Evolutionary conservation across 2,888 invertebrate genomes (phyloP), one percentile per base, ranked within the genome.

Genomic region (Eupelmus urozonus): DNA sequence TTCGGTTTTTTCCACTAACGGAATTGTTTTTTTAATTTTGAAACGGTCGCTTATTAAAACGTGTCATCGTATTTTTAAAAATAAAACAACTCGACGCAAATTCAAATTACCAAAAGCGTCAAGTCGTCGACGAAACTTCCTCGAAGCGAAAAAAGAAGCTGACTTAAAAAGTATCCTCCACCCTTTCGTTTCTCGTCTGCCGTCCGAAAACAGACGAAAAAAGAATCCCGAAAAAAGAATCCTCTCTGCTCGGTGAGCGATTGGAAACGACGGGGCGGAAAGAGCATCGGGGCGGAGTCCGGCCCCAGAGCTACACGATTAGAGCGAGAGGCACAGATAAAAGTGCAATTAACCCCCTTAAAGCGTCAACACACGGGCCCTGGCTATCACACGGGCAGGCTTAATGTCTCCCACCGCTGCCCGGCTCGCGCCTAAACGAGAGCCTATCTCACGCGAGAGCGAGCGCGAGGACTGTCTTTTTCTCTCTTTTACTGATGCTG

Each of bases 301-400:
- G n/a, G 18, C 25, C 34, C 20, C 40, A 42, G 23, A 25, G 25
- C 57, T 51, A 23, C 60, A 51, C 62, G 60, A 71, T 71, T 62
- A 71, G 59, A 45, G 59, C 45, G 70, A 27, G 59, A 51, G 59
- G 40, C 1, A 18, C 53, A 81, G 82, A 83, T 83, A 83, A 82
- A 83, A 82, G 80, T 81, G 81, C 82, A 78, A 82, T 82, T 82
- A 82, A 81, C 82, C 82, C 82, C 78, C 80, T 78, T 78, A 65
- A 82, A 80, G 79, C 83, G 80, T 80, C 81, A 82, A 82, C 83
- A 80, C 81, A 76, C 73, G 66, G 74, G 18, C 4, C 16, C 16
- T 11, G 1, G 59, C 45, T 34, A 57, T 25, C 20, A 34, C 25
- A 3, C 0, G 42, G 27, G 60, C 69, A n/a, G 18, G 62, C 62